Evolutionary conservation across 2,113 vertebrate genomes (phyloP), one percentile per base, ranked within the genome.

Genomic region (Cynopterus brachyotis): DNA sequence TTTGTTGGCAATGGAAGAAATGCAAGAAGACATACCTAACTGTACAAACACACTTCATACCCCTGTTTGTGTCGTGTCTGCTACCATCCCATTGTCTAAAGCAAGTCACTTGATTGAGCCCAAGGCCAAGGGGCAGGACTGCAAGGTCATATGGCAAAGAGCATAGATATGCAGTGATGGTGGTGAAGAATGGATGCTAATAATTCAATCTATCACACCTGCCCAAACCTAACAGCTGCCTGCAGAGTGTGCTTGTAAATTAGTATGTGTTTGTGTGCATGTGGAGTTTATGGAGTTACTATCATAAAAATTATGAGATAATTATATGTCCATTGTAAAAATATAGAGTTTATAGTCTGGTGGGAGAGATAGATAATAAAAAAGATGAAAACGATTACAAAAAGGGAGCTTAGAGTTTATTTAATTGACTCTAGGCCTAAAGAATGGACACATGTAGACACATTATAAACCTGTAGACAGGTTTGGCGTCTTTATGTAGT

Each of bases 401-500:
- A 89, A 92, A 70, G 35, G 32, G 89, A 42, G 72, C 10, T 59
- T 55, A 83, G 12, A 57, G 72, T 53, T 94, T 69, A 67, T 35
- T 19, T 69, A 30, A 66, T 82, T 59, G 57, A 86, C 5, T 32
- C 62, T 62, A 62, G 40, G n/a, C 10, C 35, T 93, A 42, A 80
- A 89, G 40, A 93, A 50, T 37, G n/a, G n/a, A n/a, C n/a, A n/a
- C n/a, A n/a, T n/a, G 17, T 50, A 15, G 35, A 37, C 16, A 73
- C 13, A n/a, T 79, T 8, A 1, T 35, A 84, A 76, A 15, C 42
- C 19, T 90, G 69, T 94, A 60, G 59, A 50, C 42, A 62, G 15
- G 78, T 95, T 90, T 35, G 66, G 4, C 20, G 76, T 70, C 47
- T 94, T 96, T 94, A 62, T 93, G 5, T 40, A 60, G 22, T 70